phyloP scores from a whole-genome alignment of 2,113 vertebrate species.

The Emydocephalus ijimae region DNA sequence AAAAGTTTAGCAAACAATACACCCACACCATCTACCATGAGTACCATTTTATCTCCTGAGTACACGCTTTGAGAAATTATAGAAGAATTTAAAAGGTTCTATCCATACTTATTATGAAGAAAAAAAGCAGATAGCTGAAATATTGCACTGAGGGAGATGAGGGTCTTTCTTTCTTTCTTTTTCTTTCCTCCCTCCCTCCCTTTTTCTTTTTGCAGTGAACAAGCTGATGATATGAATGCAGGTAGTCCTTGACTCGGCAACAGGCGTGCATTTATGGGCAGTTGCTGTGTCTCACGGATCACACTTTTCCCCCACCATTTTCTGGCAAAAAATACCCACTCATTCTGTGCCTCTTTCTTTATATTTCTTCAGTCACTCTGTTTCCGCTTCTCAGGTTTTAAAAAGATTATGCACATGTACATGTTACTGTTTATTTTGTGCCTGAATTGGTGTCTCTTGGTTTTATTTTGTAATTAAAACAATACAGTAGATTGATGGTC shows the following conservation, averaged over 20 bases:
- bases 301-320: not conserved
- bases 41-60: not conserved
- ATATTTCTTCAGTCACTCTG: not conserved
- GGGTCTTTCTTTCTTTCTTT: no score
- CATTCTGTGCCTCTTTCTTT: not conserved
- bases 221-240: not conserved
- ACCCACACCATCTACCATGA: constrained; percentile 12
- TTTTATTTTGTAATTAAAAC: not conserved
- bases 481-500: not conserved
- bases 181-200: no score
- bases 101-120: not conserved
- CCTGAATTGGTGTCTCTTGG: not conserved
- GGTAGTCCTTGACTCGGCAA: not conserved
- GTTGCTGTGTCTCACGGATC: not conserved
- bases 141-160: not conserved
- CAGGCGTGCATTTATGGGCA: not conserved
- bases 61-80: not conserved
- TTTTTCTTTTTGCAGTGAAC: not conserved
- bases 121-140: not conserved
- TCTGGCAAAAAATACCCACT: not conserved
- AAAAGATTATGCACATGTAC: not conserved
- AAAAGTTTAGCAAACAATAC: constrained; percentile 21
- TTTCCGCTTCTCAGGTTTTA: not conserved
- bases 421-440: not conserved
- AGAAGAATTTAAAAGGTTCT: not conserved